Evolutionary conservation across 2,797 vertebrate species (phyloP), one percentile per base, ranked within the genome.

Genomic region (Muscicapa striata): DNA sequence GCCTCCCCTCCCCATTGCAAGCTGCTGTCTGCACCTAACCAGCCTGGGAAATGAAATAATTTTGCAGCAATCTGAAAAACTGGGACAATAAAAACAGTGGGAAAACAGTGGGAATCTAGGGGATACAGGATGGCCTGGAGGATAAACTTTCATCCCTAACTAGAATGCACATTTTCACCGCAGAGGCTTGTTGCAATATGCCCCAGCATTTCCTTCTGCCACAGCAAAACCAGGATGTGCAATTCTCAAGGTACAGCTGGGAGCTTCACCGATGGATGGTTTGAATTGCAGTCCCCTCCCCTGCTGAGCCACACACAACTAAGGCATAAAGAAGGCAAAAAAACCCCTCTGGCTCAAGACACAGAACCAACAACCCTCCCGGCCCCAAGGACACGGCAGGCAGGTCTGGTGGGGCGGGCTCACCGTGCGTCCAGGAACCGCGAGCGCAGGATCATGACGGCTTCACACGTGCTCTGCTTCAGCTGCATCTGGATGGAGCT

Each of bases 401-500:
- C 19, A 36, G n/a, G 22, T 20, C 3, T 10, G 48, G 6, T 3
- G 18, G 24, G 15, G 8, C 2, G 29, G 76, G 97, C 98, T 97
- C 96, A 99, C 99, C 99, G 98, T 49, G 99, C 99, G 0, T 99
- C 99, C 69, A 99, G 98, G 95, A 99, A 99, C 87, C 99, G 99
- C 20, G 99, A 99, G 94, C 99, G 99, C 97, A 99, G 98, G 98
- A 99, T 99, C 99, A 99, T 99, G 97, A 99, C 99, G 0, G 99
- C 99, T 97, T 99, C 99, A 5, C 99, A 99, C 13, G 98, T 99
- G 98, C 99, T 99, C 97, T 99, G 99, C 87, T 99, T 99, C 48
- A 99, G 98, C 98, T 99, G 99, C 99, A 99, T 99, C 98, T 99
- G 99, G 98, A 99, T 99, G 97, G 99, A 99, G 98, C 99, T 99